These are phyloP conservation scores for Fabriciana adippe DNA, from an alignment of 2,888 invertebrate species.

Conservation along the genomic window DNA sequence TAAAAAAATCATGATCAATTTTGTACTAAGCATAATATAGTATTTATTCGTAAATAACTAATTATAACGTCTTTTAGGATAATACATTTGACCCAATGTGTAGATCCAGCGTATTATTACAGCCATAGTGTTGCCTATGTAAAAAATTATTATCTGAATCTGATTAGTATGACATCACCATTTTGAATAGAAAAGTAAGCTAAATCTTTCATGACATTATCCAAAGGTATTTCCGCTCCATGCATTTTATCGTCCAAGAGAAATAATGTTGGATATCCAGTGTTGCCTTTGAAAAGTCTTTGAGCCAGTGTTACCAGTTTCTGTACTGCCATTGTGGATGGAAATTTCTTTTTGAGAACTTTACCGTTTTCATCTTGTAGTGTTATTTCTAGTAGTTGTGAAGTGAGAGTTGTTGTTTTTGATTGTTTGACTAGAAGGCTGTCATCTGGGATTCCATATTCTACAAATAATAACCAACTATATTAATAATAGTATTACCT, in stretches of 20 bases:
- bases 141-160: slow-evolving; percentile 74
- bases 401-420: slow-evolving; percentile 84
- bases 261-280: slow-evolving; percentile 66
- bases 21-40: too few species aligned
- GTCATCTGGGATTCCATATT: slow-evolving; percentile 92
- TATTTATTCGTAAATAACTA: not conserved
- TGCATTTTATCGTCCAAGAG: slow-evolving; percentile 82
- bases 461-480: slow-evolving; percentile 69
- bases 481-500: not conserved
- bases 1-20: not conserved
- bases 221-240: slow-evolving; percentile 87
- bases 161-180: slow-evolving; percentile 89
- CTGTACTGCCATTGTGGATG: slow-evolving; percentile 90
- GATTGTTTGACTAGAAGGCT: slow-evolving; percentile 82
- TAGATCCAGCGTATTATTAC: not conserved
- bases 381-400: slow-evolving; percentile 84
- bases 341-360: slow-evolving; percentile 87
- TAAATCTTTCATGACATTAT: slow-evolving; percentile 91
- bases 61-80: not conserved
- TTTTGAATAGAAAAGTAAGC: slow-evolving; percentile 92
- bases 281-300: slow-evolving; percentile 84
- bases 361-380: slow-evolving; percentile 80
- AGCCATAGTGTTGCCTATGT: slow-evolving; percentile 47
- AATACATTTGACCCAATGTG: slow-evolving; percentile 4
- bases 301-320: slow-evolving; percentile 91